Percentiles rank a stretch among this genome's conserved stretches.
Evolutionary conservation across 2,797 vertebrate species (phyloP).

Genomic region (Brotula barbata): DNA sequence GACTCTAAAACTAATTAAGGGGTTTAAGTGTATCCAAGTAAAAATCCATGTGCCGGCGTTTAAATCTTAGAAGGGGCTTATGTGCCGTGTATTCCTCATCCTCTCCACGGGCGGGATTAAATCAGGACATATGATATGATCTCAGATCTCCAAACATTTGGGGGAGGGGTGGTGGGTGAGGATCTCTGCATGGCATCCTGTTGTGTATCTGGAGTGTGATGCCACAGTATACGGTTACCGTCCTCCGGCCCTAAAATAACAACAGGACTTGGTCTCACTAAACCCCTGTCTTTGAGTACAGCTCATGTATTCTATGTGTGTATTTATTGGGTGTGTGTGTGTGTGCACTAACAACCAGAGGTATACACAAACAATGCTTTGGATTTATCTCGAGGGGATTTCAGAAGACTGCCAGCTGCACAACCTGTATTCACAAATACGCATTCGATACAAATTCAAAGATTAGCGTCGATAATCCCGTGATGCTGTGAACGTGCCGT

Average conservation of each 20-base stretch:
- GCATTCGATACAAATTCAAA: constrained; percentile 39
- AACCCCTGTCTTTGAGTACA: constrained; percentile 44
- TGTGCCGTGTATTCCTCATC: constrained; percentile 3
- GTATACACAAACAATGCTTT: constrained; percentile 18
- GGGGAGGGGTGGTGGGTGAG: constrained; percentile 8
- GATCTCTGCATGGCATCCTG: constrained; percentile 53
- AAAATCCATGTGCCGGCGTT: too few species aligned
- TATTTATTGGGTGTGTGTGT: too few species aligned
- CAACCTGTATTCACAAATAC: constrained; percentile 15
- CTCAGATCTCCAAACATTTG: too few species aligned
- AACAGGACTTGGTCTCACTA: constrained; percentile 60
- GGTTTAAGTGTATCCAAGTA: too few species aligned
- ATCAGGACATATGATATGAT: constrained; percentile 24
- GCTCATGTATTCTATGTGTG: too few species aligned
- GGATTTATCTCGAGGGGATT: constrained; percentile 31
- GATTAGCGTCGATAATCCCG: too few species aligned
- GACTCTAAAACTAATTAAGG: too few species aligned
- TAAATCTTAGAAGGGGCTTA: constrained; percentile 8
- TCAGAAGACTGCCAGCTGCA: constrained; percentile 18
- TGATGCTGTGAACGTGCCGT: constrained; percentile 3
- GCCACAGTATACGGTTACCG: constrained; percentile 57
- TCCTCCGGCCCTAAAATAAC: constrained; percentile 67
- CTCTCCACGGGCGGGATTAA: constrained; percentile 19
- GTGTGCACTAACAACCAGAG: neutral
- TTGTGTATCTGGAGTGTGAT: constrained; percentile 27